Conservation (phyloP, 2,888 invertebrate genomes). For the Anoncus sp. region DNA sequence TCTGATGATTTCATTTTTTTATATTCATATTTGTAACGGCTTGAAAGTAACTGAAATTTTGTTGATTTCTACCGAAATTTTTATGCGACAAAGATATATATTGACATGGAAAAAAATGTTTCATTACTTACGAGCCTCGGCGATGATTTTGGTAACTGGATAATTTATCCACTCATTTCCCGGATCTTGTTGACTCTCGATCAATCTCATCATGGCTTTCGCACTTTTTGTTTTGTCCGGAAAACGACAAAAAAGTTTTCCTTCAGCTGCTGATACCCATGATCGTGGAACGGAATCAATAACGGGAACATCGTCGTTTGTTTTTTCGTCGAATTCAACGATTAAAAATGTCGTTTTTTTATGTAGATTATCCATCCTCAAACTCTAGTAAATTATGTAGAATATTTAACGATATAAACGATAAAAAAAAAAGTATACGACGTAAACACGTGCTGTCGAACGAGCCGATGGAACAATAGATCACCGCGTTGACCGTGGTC, state of each 20-base stretch:
- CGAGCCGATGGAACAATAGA: too few relatives aligned
- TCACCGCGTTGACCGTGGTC: too few relatives aligned
- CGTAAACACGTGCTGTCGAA: too few relatives aligned
- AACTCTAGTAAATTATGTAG: too few relatives aligned
- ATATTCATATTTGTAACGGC: constrained; percentile 2
- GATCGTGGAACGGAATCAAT: constrained; percentile 11
- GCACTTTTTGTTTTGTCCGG: neutral
- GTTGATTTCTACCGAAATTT: neutral
- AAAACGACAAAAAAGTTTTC: neutral
- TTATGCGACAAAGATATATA: neutral
- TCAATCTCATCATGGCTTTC: constrained; percentile 1
- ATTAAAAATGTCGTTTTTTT: constrained; percentile 3
- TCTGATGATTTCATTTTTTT: too few relatives aligned
- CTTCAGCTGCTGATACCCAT: neutral
- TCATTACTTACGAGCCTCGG: neutral
- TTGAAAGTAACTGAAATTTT: neutral
- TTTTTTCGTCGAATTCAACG: constrained; percentile 1
- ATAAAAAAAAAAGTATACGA: too few relatives aligned
- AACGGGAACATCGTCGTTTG: neutral
- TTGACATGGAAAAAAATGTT: neutral
- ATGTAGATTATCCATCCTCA: neutral
- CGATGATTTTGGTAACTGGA: constrained; percentile 7
- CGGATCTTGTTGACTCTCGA: neutral
- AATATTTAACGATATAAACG: too few relatives aligned
- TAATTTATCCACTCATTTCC: neutral